phyloP scores from a whole-genome alignment of 2,113 vertebrate species.

The Megaleporinus macrocephalus region DNA sequence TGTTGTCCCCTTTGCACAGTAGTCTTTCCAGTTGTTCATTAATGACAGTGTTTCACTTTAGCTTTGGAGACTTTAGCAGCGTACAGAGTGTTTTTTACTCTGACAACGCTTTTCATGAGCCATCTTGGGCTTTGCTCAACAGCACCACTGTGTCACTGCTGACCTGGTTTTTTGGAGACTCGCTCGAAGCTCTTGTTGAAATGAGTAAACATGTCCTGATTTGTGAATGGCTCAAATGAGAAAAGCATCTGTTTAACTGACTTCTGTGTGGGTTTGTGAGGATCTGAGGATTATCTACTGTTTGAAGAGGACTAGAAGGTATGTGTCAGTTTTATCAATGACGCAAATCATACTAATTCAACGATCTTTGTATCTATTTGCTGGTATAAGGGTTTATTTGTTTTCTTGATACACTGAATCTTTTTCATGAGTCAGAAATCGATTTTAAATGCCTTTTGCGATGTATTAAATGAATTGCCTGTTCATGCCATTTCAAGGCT shows the following conservation, averaged over 20 bases:
- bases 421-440: too few species aligned
- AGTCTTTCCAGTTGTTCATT: neutral
- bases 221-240: constrained; percentile 7
- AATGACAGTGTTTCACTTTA: neutral
- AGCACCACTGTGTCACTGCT: neutral
- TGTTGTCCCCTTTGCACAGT: too few species aligned
- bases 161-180: neutral
- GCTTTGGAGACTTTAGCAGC: neutral
- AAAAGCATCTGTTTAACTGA: neutral
- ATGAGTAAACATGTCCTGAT: constrained; percentile 4
- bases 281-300: neutral
- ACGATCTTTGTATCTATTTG: too few species aligned
- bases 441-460: too few species aligned
- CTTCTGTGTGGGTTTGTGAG: neutral
- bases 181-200: neutral
- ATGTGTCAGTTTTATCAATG: too few species aligned
- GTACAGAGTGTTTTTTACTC: neutral
- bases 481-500: too few species aligned
- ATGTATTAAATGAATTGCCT: too few species aligned
- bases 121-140: too few species aligned
- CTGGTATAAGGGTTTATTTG: too few species aligned
- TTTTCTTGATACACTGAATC: too few species aligned
- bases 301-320: neutral
- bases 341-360: too few species aligned
- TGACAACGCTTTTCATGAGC: neutral